phyloP scores from a whole-genome alignment of 2,888 invertebrate genomes.

The Drosophila leonis region DNA sequence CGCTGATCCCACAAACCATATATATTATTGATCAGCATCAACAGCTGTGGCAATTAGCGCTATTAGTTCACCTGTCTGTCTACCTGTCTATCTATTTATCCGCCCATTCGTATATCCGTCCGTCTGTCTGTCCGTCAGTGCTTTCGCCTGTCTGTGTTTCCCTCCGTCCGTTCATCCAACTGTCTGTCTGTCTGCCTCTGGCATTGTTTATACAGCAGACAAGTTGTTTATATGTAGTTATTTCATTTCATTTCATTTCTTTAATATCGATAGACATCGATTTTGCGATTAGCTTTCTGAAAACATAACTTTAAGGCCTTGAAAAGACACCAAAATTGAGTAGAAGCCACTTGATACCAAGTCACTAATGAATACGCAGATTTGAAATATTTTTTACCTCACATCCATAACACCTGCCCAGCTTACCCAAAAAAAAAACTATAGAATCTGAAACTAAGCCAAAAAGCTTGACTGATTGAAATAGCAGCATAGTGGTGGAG shows the following conservation, averaged over 20 bases:
- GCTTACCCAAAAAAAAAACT: no score
- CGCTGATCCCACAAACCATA: not conserved
- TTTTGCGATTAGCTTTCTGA: not conserved
- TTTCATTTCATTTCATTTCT: not conserved
- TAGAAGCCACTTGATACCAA: no score
- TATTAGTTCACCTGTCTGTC: slow-evolving; percentile 3
- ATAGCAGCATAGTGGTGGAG: no score
- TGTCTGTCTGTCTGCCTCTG: not conserved
- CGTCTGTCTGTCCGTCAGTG: not conserved
- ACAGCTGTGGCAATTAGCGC: slow-evolving; percentile 8
- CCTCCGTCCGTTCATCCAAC: not conserved
- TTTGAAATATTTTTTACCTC: no score
- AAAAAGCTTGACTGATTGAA: no score
- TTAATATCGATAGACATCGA: not conserved
- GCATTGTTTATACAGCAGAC: not conserved
- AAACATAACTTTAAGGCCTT: no score
- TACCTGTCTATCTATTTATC: not conserved
- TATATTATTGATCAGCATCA: not conserved
- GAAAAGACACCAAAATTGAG: no score
- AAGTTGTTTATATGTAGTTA: not conserved
- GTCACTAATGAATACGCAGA: no score
- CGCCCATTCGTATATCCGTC: not conserved
- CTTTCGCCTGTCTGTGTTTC: not conserved
- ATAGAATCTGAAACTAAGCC: no score
- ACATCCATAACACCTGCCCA: no score